Percentiles rank a stretch among this genome's conserved stretches.
phyloP scores from a whole-genome alignment of 2,888 invertebrate species.

The Melinopterus prodromus region DNA sequence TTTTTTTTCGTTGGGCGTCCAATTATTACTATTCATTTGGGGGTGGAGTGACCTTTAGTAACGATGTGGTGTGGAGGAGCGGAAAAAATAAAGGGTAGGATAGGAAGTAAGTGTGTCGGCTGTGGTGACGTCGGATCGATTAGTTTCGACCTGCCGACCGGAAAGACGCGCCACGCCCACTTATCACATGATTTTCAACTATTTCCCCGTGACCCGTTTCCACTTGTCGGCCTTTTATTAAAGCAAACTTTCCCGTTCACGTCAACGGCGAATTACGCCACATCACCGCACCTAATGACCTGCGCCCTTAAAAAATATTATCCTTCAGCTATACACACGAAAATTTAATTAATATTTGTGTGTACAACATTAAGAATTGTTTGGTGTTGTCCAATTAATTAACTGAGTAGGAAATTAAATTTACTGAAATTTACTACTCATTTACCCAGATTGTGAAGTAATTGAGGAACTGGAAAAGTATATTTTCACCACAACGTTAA shows the following conservation, averaged over 20 bases:
- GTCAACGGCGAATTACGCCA: background rate
- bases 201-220: slow-evolving; percentile 12
- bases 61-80: background rate
- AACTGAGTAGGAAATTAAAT: too few species aligned
- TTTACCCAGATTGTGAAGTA: too few species aligned
- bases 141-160: slow-evolving; percentile 18
- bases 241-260: slow-evolving; percentile 15
- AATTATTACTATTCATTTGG: background rate
- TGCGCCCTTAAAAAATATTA: too few species aligned
- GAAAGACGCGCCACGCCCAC: slow-evolving; percentile 21
- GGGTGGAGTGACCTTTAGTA: slow-evolving; percentile 7
- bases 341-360: too few species aligned
- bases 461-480: too few species aligned
- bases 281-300: background rate
- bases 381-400: too few species aligned
- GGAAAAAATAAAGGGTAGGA: background rate
- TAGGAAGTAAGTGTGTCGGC: background rate
- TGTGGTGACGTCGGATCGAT: slow-evolving; percentile 20
- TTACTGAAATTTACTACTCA: too few species aligned
- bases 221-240: slow-evolving; percentile 12
- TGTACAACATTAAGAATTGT: too few species aligned
- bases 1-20: background rate
- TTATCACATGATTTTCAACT: slow-evolving; percentile 22
- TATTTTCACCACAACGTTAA: too few species aligned
- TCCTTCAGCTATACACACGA: too few species aligned